A percentile compares a stretch with the other conserved stretches of the same genome.
Conservation (phyloP, 1,140 invertebrate genomes). For the Nephotettix cincticeps region DNA sequence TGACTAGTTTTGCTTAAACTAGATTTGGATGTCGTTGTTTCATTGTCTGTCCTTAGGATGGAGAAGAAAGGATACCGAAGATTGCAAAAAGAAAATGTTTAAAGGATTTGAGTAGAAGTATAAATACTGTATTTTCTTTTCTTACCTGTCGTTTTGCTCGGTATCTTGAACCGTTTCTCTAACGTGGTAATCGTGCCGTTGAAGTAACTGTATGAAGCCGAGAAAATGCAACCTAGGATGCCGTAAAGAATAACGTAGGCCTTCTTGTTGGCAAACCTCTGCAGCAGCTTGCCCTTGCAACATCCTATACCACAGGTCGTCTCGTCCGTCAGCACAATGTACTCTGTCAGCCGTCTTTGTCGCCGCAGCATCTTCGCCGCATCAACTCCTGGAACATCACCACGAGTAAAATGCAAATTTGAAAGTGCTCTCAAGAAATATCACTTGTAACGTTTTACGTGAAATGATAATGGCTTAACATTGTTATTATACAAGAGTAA, state of each 20-base stretch:
- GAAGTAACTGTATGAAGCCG: conserved; percentile 74
- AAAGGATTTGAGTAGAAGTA: no score
- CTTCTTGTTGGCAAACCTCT: conserved; percentile 73
- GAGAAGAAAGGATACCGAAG: no score
- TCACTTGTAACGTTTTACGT: no score
- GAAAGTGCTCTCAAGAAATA: no score
- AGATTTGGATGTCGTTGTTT: no score
- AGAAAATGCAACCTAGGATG: conserved; percentile 68
- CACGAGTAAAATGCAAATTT: no score
- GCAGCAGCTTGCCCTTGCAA: conserved; percentile 55
- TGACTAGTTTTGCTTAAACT: no score
- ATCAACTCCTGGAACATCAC: neutral
- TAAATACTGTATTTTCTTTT: no score
- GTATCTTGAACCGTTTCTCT: conserved; percentile 79
- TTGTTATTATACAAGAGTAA: no score
- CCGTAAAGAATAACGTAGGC: conserved; percentile 72
- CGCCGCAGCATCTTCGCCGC: neutral
- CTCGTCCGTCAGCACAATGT: conserved; percentile 57
- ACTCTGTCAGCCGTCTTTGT: conserved; percentile 20
- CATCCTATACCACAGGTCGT: conserved; percentile 64
- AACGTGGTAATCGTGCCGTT: conserved; percentile 76
- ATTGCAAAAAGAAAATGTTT: no score
- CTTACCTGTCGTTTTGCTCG: conserved; percentile 70
- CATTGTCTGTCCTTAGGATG: no score
- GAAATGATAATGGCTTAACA: no score